Base-by-base conservation (phyloP, 2,797 vertebrate species). In the Pangasius mekongensis region DNA sequence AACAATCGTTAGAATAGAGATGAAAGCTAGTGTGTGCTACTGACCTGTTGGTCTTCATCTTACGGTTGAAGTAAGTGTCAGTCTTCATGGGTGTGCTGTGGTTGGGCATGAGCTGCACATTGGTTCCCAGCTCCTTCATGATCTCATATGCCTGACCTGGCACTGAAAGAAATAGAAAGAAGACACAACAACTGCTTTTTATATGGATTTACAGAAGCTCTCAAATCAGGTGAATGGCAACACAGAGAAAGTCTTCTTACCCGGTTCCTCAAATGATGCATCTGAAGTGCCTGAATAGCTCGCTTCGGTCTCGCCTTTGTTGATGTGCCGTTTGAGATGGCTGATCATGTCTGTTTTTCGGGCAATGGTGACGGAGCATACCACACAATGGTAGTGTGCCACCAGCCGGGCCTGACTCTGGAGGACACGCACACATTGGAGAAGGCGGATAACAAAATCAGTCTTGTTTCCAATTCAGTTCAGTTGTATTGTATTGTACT, bases 31-130 rank as follows among this genome's bases (percentile, higher is more conserved):
- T 22, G 60, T 39, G 49, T 10, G 69, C 87, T 67, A 91, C 94
- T 95, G 90, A 98, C 98, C 98, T 97, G 97, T 99, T 99, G 91
- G 96, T 95, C 93, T 99, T 99, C 98, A 99, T 99, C 96, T 98
- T 99, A 90, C 98, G 97, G 96, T 97, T 99, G 94, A 99, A 99
- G 94, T 97, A 99, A 54, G 98, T 98, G 95, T 98, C 98, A 11
- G 97, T 98, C 95, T 99, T 98, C 93, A 98, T 97, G 18, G 98
- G 98, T 0, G 97, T 96, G 91, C 93, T 96, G 94, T 98, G 95
- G 93, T 99, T 99, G 2, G 98, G 98, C 90, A 98, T 96, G 86
- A 99, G 98, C 94, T 97, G 97, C 7, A 99, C 97, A 60, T 99
- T 98, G 20, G 98, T 98, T 62, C 97, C 97, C 0, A 97, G 93